Evolutionary conservation across 2,888 invertebrate species (phyloP).

Genomic region (Margaritifera margaritifera): DNA sequence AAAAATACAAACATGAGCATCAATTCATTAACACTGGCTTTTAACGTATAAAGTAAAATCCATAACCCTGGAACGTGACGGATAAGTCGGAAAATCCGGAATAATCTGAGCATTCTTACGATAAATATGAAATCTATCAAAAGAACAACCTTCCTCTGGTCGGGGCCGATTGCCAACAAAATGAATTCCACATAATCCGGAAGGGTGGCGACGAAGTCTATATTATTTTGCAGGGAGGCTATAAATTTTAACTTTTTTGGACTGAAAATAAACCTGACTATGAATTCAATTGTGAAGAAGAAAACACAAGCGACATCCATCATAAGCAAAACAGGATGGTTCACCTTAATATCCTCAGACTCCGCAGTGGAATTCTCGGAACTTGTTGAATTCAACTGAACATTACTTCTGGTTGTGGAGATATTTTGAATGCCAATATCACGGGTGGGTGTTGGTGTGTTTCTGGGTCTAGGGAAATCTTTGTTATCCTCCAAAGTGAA

Average conservation of each 20-base stretch:
- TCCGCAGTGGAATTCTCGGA: constrained; percentile 4
- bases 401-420: constrained; percentile 3
- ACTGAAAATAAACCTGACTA: constrained; percentile 62
- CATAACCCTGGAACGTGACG: constrained; percentile 68
- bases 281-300: constrained; percentile 67
- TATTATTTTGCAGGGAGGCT: constrained; percentile 63
- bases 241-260: constrained; percentile 64
- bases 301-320: constrained; percentile 64
- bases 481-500: constrained; percentile 37
- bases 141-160: constrained; percentile 45
- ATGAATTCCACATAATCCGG: constrained; percentile 67
- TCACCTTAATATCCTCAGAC: constrained; percentile 29
- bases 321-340: constrained; percentile 60
- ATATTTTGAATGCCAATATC: constrained; percentile 1
- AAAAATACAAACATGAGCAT: constrained; percentile 69
- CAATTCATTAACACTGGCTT: constrained; percentile 69
- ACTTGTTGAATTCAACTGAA: not conserved
- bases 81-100: constrained; percentile 66
- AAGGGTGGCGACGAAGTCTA: constrained; percentile 66
- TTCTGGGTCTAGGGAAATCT: constrained; percentile 5
- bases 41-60: constrained; percentile 68
- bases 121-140: constrained; percentile 67
- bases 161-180: constrained; percentile 52
- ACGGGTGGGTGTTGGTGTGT: constrained; percentile 4
- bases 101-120: constrained; percentile 64